Percentiles rank a stretch among this genome's conserved stretches.
Conservation (phyloP, 1,140 invertebrate species). For the Planococcus citri region DNA sequence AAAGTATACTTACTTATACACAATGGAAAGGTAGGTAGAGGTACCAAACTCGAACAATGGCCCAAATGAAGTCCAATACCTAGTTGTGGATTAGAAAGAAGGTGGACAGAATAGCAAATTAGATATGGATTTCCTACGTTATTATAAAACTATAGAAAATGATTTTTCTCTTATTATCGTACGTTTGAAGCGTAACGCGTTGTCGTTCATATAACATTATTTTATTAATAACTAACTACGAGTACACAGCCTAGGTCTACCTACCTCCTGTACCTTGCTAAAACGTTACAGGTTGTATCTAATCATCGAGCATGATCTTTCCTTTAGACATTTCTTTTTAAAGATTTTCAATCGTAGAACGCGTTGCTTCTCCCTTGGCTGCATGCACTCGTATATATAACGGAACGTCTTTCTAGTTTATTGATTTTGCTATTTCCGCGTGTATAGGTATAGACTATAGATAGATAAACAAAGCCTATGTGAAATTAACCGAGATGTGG, state of each 20-base stretch:
- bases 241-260: too few relatives aligned
- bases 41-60: too few relatives aligned
- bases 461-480: not conserved
- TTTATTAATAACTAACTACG: too few relatives aligned
- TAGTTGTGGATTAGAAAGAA: constrained; percentile 2
- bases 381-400: not conserved
- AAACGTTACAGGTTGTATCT: too few relatives aligned
- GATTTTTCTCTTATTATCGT: not conserved
- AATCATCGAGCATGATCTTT: not conserved
- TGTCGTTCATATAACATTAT: not conserved
- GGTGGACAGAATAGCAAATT: constrained; percentile 6
- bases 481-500: constrained; percentile 2
- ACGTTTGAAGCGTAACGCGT: not conserved
- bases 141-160: not conserved
- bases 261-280: not conserved
- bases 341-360: not conserved
- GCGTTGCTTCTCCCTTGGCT: not conserved
- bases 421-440: not conserved
- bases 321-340: not conserved
- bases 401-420: not conserved
- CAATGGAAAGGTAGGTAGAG: too few relatives aligned
- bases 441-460: not conserved
- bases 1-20: too few relatives aligned
- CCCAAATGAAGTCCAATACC: not conserved
- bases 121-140: not conserved